phyloP scores from a whole-genome alignment of 2,113 vertebrate genomes.

The Xyliphius kryptos region DNA sequence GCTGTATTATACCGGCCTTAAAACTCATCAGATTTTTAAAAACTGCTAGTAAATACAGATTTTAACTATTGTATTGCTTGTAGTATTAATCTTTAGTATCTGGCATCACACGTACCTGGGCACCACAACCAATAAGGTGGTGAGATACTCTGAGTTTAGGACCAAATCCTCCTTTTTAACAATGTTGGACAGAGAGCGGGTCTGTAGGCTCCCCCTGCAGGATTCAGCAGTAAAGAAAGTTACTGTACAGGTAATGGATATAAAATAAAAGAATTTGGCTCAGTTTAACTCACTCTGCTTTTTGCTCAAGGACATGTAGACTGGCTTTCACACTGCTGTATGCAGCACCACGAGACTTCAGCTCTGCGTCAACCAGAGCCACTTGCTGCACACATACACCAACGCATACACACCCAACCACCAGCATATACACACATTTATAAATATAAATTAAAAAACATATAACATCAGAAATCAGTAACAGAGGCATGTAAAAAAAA shows the following conservation, averaged over 20 bases:
- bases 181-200: conserved; percentile 72
- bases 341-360: conserved; percentile 69
- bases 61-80: too few species aligned
- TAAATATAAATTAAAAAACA: conserved; percentile 10
- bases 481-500: too few species aligned
- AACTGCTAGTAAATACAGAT: too few species aligned
- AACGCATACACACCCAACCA: conserved; percentile 4
- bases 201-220: conserved; percentile 77
- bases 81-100: too few species aligned
- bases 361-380: conserved; percentile 77
- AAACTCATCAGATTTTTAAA: too few species aligned
- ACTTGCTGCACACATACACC: conserved; percentile 70
- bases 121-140: conserved; percentile 85
- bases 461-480: too few species aligned
- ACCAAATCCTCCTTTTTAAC: conserved; percentile 89
- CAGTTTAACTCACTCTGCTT: conserved; percentile 67
- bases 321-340: conserved; percentile 76
- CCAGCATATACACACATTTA: conserved; percentile 20
- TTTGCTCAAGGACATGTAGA: conserved; percentile 72
- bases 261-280: not conserved
- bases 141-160: conserved; percentile 85
- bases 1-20: too few species aligned
- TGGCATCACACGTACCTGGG: conserved; percentile 70
- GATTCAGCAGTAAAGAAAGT: not conserved
- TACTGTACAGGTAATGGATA: too few species aligned